These are phyloP conservation scores for Lasioglossum malachurum DNA, from an alignment of 2,888 invertebrate species.

Conservation along the genomic window DNA sequence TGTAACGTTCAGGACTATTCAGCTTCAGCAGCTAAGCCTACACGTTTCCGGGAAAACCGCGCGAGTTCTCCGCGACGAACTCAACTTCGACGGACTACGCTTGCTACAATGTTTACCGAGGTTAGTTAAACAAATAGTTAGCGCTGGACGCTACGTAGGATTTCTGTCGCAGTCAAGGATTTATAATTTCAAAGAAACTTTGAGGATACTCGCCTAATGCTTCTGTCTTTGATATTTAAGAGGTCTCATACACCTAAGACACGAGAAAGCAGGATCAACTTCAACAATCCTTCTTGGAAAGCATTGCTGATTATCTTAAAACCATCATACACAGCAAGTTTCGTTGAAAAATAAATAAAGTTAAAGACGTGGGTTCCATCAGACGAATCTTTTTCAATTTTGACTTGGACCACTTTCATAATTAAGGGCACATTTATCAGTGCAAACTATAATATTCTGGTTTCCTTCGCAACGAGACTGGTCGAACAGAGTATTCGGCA, in stretches of 20 bases:
- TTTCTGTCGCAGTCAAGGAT: background rate
- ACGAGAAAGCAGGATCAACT: background rate
- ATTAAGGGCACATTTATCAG: no score
- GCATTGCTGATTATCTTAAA: background rate
- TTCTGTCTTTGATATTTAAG: background rate
- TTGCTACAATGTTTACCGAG: background rate
- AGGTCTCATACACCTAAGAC: background rate
- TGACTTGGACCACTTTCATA: no score
- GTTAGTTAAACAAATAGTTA: background rate
- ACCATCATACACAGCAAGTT: background rate
- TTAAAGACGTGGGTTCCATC: background rate
- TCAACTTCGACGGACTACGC: background rate
- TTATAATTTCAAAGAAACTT: slow-evolving; percentile 10
- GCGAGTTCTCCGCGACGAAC: background rate
- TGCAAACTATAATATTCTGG: background rate
- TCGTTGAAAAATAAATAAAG: background rate
- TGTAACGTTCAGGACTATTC: background rate
- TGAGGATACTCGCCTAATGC: background rate
- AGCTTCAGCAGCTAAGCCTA: background rate
- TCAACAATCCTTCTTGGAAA: background rate
- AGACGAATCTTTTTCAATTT: background rate
- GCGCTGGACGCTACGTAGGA: background rate
- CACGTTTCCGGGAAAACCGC: background rate
- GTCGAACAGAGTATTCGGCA: background rate
- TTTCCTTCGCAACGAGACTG: background rate